Evolutionary conservation across 2,888 invertebrate species (phyloP), one percentile per base, ranked within the genome.

Genomic region (Metallyticus violacea): DNA sequence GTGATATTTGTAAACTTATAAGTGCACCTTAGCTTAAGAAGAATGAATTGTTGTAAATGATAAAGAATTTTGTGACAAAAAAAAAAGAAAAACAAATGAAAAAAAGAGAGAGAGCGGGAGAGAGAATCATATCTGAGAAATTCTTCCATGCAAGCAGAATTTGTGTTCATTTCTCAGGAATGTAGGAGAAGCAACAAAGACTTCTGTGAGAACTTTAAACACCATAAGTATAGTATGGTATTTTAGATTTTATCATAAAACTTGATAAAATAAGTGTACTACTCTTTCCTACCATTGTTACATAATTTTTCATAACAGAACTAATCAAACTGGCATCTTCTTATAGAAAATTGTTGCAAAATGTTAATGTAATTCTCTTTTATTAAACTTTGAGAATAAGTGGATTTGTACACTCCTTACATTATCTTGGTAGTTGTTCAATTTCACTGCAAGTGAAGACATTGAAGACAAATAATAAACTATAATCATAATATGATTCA

Each of bases 81-180:
- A 62, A 62, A 3, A 62, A 40, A 40, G 40, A 5, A 3, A 40
- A 40, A 9, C 9, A 62, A 62, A n/a, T n/a, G n/a, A n/a, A n/a
- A n/a, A n/a, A n/a, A n/a, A n/a, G n/a, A n/a, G n/a, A n/a, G n/a
- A n/a, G n/a, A n/a, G n/a, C n/a, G 40, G 40, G 22, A 62, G 22
- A 81, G 80, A 27, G n/a, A 26, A 22, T 80, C 29, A 80, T 28
- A 80, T 80, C 80, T 28, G 81, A 30, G 28, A 28, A 25, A 30
- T 81, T 40, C 81, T 40, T 81, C 81, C 81, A 40, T 40, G 25
- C 29, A 29, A 25, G 25, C 81, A 81, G 30, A 81, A 81, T 30
- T 81, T 81, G 81, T 81, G 81, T 81, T 81, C 81, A 81, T 40
- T 81, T 81, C 81, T 81, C 81, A 81, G 81, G 81, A 81, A 81